Evolutionary conservation across 2,113 vertebrate species (phyloP), one percentile per base, ranked within the genome.

Genomic region (Neomonachus schauinslandi): DNA sequence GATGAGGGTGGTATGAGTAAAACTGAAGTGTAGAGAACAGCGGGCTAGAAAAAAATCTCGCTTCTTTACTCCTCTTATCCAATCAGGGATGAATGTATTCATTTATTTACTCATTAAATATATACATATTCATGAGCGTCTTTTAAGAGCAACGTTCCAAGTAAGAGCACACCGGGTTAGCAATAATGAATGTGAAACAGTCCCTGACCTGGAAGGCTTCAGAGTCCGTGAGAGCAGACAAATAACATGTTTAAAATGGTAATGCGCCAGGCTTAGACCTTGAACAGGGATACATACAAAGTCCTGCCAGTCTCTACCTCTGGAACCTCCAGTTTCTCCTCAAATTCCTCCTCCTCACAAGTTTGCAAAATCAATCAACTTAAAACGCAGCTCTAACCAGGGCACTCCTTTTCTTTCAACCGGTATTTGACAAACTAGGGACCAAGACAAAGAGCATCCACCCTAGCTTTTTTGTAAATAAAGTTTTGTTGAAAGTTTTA

Each of bases 101-200:
- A 95, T 95, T 76, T 94, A 95, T 95, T 96, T 93, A 79, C 85
- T 76, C 26, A 91, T 96, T 91, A 97, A 96, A 39, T 91, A 61
- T 21, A 92, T 95, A 82, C 86, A 97, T 96, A 96, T 97, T 92
- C 55, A 97, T 79, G 83, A 97, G 53, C 46, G 22, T 28, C 94
- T 91, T 96, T 91, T 67, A 85, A 93, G 81, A 80, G 33, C 46
- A 46, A 55, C 2, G 2, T 18, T 55, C 67, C 59, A 90, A 88
- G 87, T 86, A 82, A 76, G 46, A 94, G 42, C 74, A 93, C 61
- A 69, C 55, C 13, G 26, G 81, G 77, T 71, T 72, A 46, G 71
- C 91, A 95, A 31, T 91, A 80, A 84, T 84, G 82, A 84, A 31
- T 88, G 51, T 61, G 51, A 72, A 76, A 42, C 21, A 87, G n/a